Conservation (phyloP, 1,140 invertebrate species). For the Heliconius congener region DNA sequence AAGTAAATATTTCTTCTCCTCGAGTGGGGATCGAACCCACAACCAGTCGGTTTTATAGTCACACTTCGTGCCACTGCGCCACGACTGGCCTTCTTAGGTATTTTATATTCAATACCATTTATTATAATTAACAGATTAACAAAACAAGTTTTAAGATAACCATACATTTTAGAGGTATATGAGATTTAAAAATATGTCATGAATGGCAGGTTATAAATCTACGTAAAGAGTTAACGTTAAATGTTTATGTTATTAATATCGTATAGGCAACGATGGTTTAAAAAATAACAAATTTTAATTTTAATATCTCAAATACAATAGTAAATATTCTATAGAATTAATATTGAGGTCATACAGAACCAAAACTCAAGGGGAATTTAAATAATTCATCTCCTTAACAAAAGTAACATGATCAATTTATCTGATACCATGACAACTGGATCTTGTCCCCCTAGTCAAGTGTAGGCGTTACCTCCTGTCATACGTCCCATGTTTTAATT, state of each 20-base stretch:
- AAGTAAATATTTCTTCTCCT: no score
- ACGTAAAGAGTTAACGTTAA: neutral
- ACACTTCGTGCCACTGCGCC: no score
- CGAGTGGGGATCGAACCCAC: no score
- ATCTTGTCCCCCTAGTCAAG: constrained; percentile 46
- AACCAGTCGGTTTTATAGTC: no score
- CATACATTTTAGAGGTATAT: neutral
- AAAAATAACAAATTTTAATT: neutral
- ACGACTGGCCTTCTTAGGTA: neutral
- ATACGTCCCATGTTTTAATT: constrained; percentile 57
- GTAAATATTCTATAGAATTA: neutral
- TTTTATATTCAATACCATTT: neutral
- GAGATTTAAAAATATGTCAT: neutral
- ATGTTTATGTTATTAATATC: neutral
- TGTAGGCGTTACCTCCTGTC: constrained; percentile 55
- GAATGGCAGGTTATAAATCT: constrained; percentile 2
- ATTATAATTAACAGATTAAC: constrained; percentile 6
- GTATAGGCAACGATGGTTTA: neutral
- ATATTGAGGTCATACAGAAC: constrained; percentile 4
- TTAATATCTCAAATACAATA: neutral
- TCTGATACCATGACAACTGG: constrained; percentile 37
- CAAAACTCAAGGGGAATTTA: constrained; percentile 20
- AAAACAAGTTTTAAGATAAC: neutral
- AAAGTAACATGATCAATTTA: constrained; percentile 38
- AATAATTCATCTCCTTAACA: constrained; percentile 34